A percentile compares a stretch with the other conserved stretches of the same genome.
Evolutionary conservation across 2,113 vertebrate genomes (phyloP).

Genomic region (Alectura lathami): DNA sequence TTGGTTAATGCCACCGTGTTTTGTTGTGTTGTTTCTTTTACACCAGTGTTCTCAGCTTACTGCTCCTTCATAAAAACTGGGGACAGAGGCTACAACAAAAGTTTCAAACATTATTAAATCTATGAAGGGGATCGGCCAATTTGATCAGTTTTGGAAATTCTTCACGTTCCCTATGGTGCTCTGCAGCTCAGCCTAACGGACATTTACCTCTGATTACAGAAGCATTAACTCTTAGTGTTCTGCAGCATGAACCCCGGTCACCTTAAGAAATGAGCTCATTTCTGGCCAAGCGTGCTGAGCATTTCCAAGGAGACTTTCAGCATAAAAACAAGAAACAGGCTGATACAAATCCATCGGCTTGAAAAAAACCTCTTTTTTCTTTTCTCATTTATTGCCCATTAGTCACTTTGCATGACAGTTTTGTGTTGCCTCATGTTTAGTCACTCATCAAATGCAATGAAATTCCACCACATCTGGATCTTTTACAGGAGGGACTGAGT

Average conservation of each 20-base stretch:
- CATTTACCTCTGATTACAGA: neutral
- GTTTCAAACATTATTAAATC: neutral
- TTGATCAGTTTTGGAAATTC: neutral
- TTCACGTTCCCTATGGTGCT: rapidly evolving
- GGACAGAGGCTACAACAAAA: neutral
- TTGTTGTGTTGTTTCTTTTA: neutral
- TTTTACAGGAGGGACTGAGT: neutral
- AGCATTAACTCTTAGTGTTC: neutral
- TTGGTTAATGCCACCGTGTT: neutral
- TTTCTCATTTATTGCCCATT: neutral
- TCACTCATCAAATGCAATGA: neutral
- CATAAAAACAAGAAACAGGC: constrained; percentile 17
- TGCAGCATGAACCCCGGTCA: neutral
- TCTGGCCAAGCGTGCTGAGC: neutral
- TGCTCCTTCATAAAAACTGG: neutral
- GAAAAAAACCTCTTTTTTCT: neutral
- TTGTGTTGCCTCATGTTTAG: constrained; percentile 18
- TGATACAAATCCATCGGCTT: neutral
- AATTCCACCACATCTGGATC: neutral
- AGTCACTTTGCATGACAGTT: constrained; percentile 1
- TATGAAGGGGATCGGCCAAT: neutral
- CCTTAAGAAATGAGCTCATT: constrained; percentile 51
- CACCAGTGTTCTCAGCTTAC: neutral
- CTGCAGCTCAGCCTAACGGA: neutral
- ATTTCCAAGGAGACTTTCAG: constrained; percentile 18